phyloP scores from a whole-genome alignment of 2,797 vertebrate genomes.

The Clarias platycephalus region DNA sequence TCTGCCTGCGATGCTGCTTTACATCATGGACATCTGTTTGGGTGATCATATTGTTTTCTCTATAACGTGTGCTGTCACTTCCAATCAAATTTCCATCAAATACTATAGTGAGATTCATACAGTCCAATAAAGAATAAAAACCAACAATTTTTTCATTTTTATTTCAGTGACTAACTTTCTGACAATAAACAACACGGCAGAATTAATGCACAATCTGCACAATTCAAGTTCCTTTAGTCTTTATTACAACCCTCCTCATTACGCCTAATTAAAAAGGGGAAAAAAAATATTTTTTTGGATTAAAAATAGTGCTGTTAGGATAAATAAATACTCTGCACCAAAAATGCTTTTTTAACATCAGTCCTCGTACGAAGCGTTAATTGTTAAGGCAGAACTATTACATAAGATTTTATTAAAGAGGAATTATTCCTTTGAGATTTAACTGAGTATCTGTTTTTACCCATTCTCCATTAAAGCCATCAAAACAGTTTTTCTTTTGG shows the following conservation, averaged over 20 bases:
- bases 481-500: not conserved
- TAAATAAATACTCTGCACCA: not conserved
- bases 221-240: not conserved
- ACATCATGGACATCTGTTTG: not conserved
- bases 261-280: not conserved
- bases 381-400: not conserved
- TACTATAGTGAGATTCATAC: not conserved
- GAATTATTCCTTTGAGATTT: not conserved
- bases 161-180: too few species aligned
- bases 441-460: not conserved
- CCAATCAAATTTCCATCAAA: not conserved
- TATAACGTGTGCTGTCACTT: not conserved
- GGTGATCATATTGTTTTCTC: not conserved
- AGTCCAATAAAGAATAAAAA: not conserved
- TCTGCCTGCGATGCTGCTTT: not conserved
- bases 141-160: not conserved
- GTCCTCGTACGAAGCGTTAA: not conserved
- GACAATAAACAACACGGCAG: not conserved
- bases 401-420: too few species aligned
- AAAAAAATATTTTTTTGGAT: not conserved
- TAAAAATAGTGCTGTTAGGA: not conserved
- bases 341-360: not conserved
- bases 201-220: not conserved
- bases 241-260: not conserved
- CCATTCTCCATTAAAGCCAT: not conserved